These are phyloP conservation scores for Parazoanthus atlanticus DNA, from an alignment of 92 coral and sea anemone species.

Conservation along the genomic window DNA sequence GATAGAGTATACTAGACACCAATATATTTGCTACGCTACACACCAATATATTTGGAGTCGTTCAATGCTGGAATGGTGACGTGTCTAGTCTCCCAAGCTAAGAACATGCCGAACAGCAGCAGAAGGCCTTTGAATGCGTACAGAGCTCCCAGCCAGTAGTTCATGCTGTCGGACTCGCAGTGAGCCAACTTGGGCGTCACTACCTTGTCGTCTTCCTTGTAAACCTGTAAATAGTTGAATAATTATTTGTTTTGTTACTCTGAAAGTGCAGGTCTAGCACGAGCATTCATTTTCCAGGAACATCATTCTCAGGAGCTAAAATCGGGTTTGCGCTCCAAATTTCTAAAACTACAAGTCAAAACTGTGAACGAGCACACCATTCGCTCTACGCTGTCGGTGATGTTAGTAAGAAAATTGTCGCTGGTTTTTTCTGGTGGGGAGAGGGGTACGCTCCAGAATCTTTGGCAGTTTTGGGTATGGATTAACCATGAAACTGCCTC, in stretches of 20 bases:
- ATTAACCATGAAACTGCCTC: too few species aligned
- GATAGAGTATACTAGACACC: too few species aligned
- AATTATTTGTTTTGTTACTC: neutral
- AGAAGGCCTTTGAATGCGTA: slow-evolving; percentile 81
- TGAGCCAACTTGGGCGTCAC: slow-evolving; percentile 68
- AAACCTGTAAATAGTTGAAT: slow-evolving; percentile 43
- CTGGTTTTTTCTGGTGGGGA: too few species aligned
- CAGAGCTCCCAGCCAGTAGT: slow-evolving; percentile 77
- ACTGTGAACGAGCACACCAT: too few species aligned
- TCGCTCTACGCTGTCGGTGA: too few species aligned
- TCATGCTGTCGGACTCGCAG: slow-evolving; percentile 68
- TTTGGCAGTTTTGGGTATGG: too few species aligned
- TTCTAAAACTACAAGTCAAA: too few species aligned
- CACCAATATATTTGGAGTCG: slow-evolving; percentile 86
- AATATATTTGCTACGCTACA: too few species aligned
- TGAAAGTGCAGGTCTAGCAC: neutral
- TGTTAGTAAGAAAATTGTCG: too few species aligned
- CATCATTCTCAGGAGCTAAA: too few species aligned
- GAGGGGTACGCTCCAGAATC: neutral
- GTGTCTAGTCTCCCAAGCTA: slow-evolving; percentile 91
- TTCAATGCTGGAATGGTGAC: slow-evolving; percentile 87
- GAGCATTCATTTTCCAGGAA: too few species aligned
- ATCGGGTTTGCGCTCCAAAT: too few species aligned
- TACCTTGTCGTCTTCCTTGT: slow-evolving; percentile 58
- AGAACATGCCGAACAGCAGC: slow-evolving; percentile 78